Evolutionary conservation across 2,113 vertebrate species (phyloP), one percentile per base, ranked within the genome.

Genomic region (Pterophyllum scalare): DNA sequence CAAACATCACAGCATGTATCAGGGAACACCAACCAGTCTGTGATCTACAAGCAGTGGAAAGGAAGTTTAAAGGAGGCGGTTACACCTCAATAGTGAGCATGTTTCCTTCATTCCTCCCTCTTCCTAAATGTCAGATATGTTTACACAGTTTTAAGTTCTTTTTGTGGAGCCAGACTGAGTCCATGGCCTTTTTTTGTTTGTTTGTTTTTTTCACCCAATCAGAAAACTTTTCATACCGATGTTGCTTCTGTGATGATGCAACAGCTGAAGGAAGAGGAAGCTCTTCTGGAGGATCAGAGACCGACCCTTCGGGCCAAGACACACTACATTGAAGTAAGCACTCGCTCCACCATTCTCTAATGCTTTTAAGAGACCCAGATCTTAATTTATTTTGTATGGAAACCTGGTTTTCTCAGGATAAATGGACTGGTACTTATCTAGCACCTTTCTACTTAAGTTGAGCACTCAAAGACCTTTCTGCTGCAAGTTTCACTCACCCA

Each of bases 81-180:
- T 97, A 98, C 87, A 94, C 89, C 3, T 96, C 97, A 0, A 83
- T 98, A 93, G 97, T 98, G 86, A 97, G 96, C 89, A 38, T 70
- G 19, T 60, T 28, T 1, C 2, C 17, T 70, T 40, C 10, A 40
- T 40, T 49, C 15, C 46, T 17, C 14, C 15, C 20, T 49, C 12
- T 31, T 60, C 31, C 13, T 54, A 20, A 54, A 70, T 49, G 12
- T 70, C 15, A 15, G 46, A 31, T 70, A 2, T 26, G 14, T 59
- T 80, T 59, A 52, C 17, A 52, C 67, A 17, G 3, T 54, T 72
- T 59, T 40, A 0, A 14, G n/a, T 46, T 62, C 17, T 76, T 59
- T 38, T 72, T 72, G 46, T 72, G 1, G 26, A 31, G 31, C 46
- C 26, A 8, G 0, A 61, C 43, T 59, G 13, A 78, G 6, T 9